Evolutionary conservation across 2,797 vertebrate species (phyloP).

Genomic region (Aratinga solstitialis): DNA sequence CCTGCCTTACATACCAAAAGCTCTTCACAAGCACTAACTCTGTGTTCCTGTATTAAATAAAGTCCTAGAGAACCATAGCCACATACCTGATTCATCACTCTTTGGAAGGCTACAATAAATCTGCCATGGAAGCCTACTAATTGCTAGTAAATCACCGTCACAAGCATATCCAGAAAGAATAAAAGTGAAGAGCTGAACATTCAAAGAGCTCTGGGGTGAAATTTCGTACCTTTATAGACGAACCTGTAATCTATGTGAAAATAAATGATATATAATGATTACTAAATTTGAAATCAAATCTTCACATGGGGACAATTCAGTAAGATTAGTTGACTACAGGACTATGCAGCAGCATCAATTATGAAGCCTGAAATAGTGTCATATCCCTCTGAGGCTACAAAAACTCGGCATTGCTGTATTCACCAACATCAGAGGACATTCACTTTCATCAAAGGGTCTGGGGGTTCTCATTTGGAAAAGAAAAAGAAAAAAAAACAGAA

Average conservation of each 20-base stretch:
- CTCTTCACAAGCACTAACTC: not conserved
- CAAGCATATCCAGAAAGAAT: conserved; percentile 9
- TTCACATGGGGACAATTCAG: conserved; percentile 58
- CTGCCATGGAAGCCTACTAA: conserved; percentile 54
- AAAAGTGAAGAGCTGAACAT: not conserved
- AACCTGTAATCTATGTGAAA: conserved; percentile 68
- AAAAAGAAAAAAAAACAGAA: not conserved
- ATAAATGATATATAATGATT: conserved; percentile 73
- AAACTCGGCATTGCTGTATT: conserved; percentile 35
- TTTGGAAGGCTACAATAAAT: conserved; percentile 57
- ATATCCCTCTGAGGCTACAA: conserved; percentile 51
- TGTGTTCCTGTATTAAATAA: not conserved
- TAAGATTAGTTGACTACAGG: conserved; percentile 71
- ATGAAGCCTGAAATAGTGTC: conserved; percentile 52
- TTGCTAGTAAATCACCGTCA: conserved; percentile 66
- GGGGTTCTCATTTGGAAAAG: not conserved
- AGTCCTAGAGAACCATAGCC: not conserved
- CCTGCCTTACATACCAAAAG: conserved; percentile 1
- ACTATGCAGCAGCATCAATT: conserved; percentile 59
- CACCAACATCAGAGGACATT: conserved; percentile 47
- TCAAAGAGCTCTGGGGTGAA: conserved; percentile 52
- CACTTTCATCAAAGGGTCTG: conserved; percentile 34
- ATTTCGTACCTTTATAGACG: conserved; percentile 58
- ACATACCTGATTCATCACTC: conserved; percentile 47
- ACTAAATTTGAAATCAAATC: conserved; percentile 71